Conservation (phyloP, 2,113 vertebrate species). For the Neogale vison region DNA sequence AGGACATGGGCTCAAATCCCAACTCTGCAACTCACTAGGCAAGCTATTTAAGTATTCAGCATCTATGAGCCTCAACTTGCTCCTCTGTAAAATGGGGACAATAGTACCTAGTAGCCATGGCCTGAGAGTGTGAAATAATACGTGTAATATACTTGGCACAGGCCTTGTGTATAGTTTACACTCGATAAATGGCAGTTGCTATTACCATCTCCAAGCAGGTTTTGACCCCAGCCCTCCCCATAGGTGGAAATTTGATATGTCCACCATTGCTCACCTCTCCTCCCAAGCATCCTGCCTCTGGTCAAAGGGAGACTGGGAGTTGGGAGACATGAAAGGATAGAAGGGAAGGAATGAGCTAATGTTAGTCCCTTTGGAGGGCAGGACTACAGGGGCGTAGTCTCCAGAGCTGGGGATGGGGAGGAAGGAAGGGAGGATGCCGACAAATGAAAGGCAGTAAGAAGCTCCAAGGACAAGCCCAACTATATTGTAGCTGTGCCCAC, state of each 20-base stretch:
- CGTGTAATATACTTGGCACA: neutral
- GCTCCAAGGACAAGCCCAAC: neutral
- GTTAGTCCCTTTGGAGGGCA: neutral
- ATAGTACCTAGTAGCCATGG: neutral
- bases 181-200: neutral
- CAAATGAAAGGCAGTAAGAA: neutral
- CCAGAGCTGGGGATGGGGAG: neutral
- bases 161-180: rapidly evolving
- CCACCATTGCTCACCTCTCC: neutral
- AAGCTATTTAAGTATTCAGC: neutral
- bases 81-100: neutral
- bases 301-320: neutral
- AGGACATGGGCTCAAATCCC: neutral
- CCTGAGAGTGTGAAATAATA: neutral
- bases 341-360: neutral
- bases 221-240: neutral
- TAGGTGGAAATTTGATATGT: neutral
- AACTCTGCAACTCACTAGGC: neutral
- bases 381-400: neutral
- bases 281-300: neutral
- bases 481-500: neutral
- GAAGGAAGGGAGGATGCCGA: constrained; percentile 26
- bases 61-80: neutral
- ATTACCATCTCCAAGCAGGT: neutral
- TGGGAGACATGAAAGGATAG: neutral